Conservation (phyloP, 2,797 vertebrate species). For the Thaleichthys pacificus region DNA sequence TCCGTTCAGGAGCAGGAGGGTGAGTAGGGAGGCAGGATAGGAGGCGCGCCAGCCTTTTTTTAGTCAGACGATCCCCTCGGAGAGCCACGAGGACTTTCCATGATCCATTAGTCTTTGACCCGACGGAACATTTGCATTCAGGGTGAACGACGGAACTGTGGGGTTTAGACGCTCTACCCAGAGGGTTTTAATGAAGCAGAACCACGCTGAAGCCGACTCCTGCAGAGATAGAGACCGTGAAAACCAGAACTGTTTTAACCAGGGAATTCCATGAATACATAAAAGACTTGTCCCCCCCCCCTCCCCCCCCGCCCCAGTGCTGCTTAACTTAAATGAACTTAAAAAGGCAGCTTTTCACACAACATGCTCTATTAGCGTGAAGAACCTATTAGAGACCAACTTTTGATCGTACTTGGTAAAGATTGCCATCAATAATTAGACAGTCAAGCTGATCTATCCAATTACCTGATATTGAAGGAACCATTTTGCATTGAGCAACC, state of each 20-base stretch:
- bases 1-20: background rate
- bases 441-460: conserved; percentile 37
- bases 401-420: conserved; percentile 24
- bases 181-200: conserved; percentile 31
- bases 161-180: conserved; percentile 16
- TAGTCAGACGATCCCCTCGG: conserved; percentile 33
- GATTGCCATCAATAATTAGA: conserved; percentile 24
- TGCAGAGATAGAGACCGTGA: conserved; percentile 15
- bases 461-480: conserved; percentile 17
- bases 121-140: background rate
- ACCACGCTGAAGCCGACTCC: conserved; percentile 14
- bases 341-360: conserved; percentile 2
- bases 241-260: conserved; percentile 9
- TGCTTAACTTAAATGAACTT: conserved; percentile 19
- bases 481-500: conserved; percentile 15
- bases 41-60: conserved; percentile 33
- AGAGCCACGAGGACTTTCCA: background rate
- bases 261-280: conserved; percentile 12
- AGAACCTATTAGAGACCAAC: conserved; percentile 5
- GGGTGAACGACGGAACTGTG: conserved; percentile 32
- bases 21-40: background rate
- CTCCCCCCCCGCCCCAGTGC: background rate
- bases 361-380: conserved; percentile 16
- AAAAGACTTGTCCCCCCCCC: conserved; percentile 12
- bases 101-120: background rate